Percentiles rank a stretch among this genome's conserved stretches.
These are phyloP conservation scores for Atopsyche davidsoni DNA, from an alignment of 1,140 invertebrate genomes.

Conservation along the genomic window DNA sequence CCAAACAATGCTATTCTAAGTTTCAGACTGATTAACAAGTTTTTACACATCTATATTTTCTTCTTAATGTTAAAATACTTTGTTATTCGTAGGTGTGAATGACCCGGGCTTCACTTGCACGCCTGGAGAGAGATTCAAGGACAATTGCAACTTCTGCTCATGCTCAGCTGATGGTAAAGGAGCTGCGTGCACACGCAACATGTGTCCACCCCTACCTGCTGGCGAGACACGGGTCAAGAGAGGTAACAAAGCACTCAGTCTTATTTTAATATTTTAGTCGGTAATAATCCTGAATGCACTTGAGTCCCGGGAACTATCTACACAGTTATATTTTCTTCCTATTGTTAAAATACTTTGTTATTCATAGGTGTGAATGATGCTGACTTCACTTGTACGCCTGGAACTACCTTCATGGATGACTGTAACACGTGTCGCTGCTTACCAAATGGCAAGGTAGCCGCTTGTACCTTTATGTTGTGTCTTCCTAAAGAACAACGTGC, in stretches of 20 bases:
- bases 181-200: slow-evolving; percentile 40
- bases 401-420: slow-evolving; percentile 35
- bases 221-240: slow-evolving; percentile 17
- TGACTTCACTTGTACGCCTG: slow-evolving; percentile 32
- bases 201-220: slow-evolving; percentile 30
- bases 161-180: slow-evolving; percentile 41
- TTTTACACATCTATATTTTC: too few species aligned
- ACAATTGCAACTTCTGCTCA: slow-evolving; percentile 44
- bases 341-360: too few species aligned
- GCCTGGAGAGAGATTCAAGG: slow-evolving; percentile 41
- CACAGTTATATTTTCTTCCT: too few species aligned
- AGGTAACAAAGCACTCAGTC: neutral
- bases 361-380: neutral
- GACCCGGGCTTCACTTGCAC: slow-evolving; percentile 31
- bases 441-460: slow-evolving; percentile 30
- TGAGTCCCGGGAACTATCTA: neutral
- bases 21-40: too few species aligned
- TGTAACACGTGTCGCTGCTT: slow-evolving; percentile 39
- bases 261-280: too few species aligned
- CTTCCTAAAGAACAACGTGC: too few species aligned
- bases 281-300: neutral
- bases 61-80: too few species aligned
- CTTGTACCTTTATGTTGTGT: slow-evolving; percentile 38
- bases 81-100: slow-evolving; percentile 14
- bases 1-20: too few species aligned